Conservation (phyloP, 2,888 invertebrate genomes). For the Thecophora atra region DNA sequence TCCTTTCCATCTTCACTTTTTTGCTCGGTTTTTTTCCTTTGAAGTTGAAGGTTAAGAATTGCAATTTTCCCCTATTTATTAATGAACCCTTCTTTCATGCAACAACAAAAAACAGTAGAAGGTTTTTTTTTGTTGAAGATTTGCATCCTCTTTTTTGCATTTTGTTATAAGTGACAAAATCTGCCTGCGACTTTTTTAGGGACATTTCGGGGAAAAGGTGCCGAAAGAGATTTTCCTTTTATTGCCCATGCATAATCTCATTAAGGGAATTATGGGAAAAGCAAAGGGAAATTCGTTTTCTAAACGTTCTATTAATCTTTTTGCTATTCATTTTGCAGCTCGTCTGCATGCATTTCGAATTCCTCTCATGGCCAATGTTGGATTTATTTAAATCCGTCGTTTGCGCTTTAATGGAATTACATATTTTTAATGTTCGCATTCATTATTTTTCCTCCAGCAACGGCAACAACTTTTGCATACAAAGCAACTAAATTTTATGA, state of each 20-base stretch:
- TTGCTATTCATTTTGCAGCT: conserved; percentile 13
- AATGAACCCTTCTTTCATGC: conserved; percentile 14
- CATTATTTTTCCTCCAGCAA: not conserved
- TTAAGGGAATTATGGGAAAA: conserved; percentile 57
- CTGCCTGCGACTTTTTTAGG: not conserved
- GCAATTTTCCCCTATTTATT: conserved; percentile 22
- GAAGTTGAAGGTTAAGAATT: conserved; percentile 26
- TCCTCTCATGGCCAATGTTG: conserved; percentile 25
- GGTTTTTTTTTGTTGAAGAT: conserved; percentile 40
- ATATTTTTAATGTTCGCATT: conserved; percentile 45
- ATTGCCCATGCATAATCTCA: conserved; percentile 65
- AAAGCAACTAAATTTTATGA: conserved; percentile 37
- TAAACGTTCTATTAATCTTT: conserved; percentile 21
- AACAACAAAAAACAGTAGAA: conserved; percentile 37
- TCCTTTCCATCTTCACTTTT: not conserved
- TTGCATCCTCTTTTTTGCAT: conserved; percentile 48
- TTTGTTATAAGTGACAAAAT: not conserved
- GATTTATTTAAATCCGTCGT: conserved; percentile 59
- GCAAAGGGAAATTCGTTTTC: not conserved
- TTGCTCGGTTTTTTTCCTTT: too few species aligned
- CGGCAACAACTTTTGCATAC: conserved; percentile 26
- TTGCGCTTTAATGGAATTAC: conserved; percentile 65
- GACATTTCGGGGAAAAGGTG: not conserved
- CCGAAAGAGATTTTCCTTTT: conserved; percentile 53
- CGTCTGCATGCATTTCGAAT: conserved; percentile 15